Base-by-base conservation (phyloP, 2,888 invertebrate genomes). In the Melanostoma scalare region DNA sequence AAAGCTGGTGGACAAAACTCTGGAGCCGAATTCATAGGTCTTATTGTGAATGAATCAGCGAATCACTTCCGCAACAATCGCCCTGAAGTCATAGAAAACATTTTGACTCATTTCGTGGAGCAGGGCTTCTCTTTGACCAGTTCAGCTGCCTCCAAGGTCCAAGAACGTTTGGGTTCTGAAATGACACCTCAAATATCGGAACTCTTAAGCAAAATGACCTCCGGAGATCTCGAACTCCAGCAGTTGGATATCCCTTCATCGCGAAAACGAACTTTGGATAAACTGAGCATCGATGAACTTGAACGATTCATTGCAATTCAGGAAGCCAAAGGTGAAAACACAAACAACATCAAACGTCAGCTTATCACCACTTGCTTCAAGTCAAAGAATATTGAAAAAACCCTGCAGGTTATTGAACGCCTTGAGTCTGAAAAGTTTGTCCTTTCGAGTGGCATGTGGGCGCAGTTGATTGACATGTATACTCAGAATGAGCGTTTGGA, bases 391-490 rank as follows among this genome's bases (percentile, higher is more conserved):
- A 88, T 94, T 1, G 93, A 92, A 35, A 95, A 95, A 89, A 91
- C 94, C 0, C 91, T 93, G 68, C 89, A 90, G 60, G 91, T 93
- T 9, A 87, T 94, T 0, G 91, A 94, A 87, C 93, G 94, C 53
- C 88, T 96, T 35, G 93, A 94, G 87, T 86, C 89, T 0, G 91
- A 93, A 0, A 92, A 93, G 20, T 95, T 94, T 88, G 92, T 93
- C 33, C 91, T 95, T 8, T 92, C 93, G 0, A 86, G 90, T 0
- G 93, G 94, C 0, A 90, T 94, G 10, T 92, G 94, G 73, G 94
- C 95, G 0, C 93, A 94, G 87, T 87, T 97, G 0, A 92, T 94
- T 74, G 95, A 96, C 86, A 91, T 95, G 42, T 96, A 94, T 86
- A 93, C 94, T 8, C 90, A 92, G 20, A 91, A 93, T 78, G 93